Evolutionary conservation across 1,140 invertebrate species (phyloP).

Genomic region (Globodera rostochiensis): DNA sequence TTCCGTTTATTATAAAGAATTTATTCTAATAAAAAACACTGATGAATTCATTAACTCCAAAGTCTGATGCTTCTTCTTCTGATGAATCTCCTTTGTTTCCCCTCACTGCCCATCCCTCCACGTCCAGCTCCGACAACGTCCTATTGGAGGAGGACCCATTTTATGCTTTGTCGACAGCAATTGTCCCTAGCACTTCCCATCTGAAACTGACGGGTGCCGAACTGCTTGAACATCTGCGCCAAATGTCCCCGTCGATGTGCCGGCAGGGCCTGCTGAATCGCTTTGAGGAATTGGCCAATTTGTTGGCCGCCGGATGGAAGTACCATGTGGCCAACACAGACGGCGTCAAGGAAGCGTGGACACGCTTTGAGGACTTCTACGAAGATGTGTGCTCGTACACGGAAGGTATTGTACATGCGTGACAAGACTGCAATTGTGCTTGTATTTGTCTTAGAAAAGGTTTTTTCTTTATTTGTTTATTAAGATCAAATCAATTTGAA

Average conservation of each 20-base stretch:
- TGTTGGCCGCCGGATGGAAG: constrained; percentile 59
- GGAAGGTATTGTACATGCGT: constrained; percentile 33
- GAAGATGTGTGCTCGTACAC: constrained; percentile 52
- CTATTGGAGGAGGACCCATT: neutral
- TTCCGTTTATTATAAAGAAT: too few relatives aligned
- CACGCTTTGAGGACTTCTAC: constrained; percentile 57
- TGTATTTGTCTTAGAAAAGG: too few relatives aligned
- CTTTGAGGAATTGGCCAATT: constrained; percentile 59
- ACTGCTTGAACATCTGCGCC: constrained; percentile 16
- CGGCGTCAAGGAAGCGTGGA: constrained; percentile 59
- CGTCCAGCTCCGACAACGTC: neutral
- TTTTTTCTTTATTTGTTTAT: too few relatives aligned
- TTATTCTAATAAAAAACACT: too few relatives aligned
- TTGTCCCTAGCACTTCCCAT: neutral
- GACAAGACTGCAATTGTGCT: too few relatives aligned
- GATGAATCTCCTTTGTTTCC: neutral
- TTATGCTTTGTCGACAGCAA: neutral
- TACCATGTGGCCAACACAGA: constrained; percentile 65
- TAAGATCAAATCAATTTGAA: too few relatives aligned
- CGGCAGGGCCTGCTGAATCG: constrained; percentile 52
- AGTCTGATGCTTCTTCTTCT: neutral
- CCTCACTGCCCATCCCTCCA: neutral
- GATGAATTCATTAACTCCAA: neutral
- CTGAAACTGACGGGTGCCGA: neutral
- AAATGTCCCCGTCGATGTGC: constrained; percentile 58